Evolutionary conservation across 2,888 invertebrate species (phyloP).

Genomic region (Spodoptera picta): DNA sequence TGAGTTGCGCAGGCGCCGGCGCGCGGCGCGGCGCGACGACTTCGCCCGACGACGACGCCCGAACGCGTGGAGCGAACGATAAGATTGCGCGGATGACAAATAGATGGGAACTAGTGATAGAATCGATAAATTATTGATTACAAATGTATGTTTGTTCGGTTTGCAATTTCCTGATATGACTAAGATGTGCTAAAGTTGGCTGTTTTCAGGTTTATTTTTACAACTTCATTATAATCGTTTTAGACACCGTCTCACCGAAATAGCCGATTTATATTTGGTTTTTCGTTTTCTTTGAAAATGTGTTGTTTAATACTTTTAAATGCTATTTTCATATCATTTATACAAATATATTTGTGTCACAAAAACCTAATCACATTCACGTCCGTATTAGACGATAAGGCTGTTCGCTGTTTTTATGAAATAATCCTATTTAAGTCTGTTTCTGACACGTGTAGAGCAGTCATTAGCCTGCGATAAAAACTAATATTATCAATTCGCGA

Average conservation of each 20-base stretch:
- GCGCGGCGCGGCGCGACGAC: constrained; percentile 54
- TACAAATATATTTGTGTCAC: too few species aligned
- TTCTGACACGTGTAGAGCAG: constrained; percentile 18
- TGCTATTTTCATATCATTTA: too few species aligned
- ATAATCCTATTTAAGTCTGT: constrained; percentile 9
- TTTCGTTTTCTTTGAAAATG: too few species aligned
- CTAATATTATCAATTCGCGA: constrained; percentile 29
- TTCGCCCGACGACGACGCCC: constrained; percentile 32
- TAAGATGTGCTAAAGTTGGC: constrained; percentile 3
- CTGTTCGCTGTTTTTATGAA: background rate
- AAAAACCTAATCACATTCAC: too few species aligned
- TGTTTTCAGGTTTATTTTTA: background rate
- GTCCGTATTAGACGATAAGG: background rate
- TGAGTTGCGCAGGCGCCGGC: constrained; percentile 80
- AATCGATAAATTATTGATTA: constrained; percentile 29
- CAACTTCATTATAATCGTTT: background rate
- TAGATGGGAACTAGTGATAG: constrained; percentile 19
- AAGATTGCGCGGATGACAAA: constrained; percentile 51
- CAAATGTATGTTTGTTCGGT: constrained; percentile 11
- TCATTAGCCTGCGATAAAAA: constrained; percentile 12
- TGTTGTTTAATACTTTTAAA: too few species aligned
- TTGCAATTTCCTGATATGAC: constrained; percentile 16
- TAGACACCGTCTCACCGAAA: too few species aligned
- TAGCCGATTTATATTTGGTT: too few species aligned
- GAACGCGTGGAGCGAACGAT: constrained; percentile 47